Evolutionary conservation across 2,888 invertebrate species (phyloP).

Genomic region (Arrhopalites spinosus): DNA sequence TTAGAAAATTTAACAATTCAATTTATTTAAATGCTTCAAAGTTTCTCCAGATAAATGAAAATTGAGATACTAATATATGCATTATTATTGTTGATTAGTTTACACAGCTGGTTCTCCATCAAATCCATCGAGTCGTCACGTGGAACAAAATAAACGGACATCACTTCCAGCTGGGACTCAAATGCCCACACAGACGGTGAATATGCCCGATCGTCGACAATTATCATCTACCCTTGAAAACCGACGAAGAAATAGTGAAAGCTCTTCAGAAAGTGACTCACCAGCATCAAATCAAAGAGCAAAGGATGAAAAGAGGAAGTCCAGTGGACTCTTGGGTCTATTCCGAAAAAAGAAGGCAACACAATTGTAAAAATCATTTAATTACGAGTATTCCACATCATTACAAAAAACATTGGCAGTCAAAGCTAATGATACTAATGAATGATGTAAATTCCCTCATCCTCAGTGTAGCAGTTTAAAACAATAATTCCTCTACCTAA

Average conservation of each 20-base stretch:
- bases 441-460: too few relatives aligned
- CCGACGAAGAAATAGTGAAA: conserved; percentile 58
- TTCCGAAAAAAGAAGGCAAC: conserved; percentile 58
- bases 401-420: neutral
- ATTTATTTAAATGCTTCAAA: too few relatives aligned
- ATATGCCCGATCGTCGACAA: conserved; percentile 1
- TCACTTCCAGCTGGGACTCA: conserved; percentile 44
- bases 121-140: conserved; percentile 8
- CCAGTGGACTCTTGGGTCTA: conserved; percentile 58
- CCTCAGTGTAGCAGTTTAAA: too few relatives aligned
- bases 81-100: conserved; percentile 28
- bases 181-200: conserved; percentile 21
- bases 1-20: too few relatives aligned
- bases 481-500: too few relatives aligned
- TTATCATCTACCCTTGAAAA: conserved; percentile 26
- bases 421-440: too few relatives aligned
- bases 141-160: conserved; percentile 6
- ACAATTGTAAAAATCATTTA: conserved; percentile 55
- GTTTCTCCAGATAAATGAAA: too few relatives aligned
- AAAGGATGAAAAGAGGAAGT: conserved; percentile 58
- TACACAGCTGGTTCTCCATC: conserved; percentile 31
- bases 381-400: neutral
- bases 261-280: conserved; percentile 59
- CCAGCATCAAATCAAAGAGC: conserved; percentile 53
- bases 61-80: too few relatives aligned